Base-by-base conservation (phyloP, 35 echinoderm and acorn worm species). In the Holothuria glaberrima region DNA sequence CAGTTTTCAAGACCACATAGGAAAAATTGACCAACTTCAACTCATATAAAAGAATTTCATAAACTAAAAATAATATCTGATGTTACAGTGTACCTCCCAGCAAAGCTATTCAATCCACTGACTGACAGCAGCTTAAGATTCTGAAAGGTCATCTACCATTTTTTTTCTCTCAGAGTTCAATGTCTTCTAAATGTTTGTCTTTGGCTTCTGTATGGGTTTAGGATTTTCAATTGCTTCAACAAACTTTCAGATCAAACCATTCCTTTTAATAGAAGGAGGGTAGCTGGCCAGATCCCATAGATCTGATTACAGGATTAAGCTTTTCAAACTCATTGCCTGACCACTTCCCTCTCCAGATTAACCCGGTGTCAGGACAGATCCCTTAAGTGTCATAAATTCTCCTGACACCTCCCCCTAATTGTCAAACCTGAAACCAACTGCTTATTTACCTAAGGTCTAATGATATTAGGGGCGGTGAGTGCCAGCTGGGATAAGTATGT, bases 161-260 rank as follows among this genome's bases (percentile, higher is more conserved):
- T 48, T 48, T 52, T 48, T 48, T 48, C 14, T 52, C 36, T 25
- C 50, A 78, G 41, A 78, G 74, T 78, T 78, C 74, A 78, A 78
- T 78, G 74, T 48, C 74, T 78, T 78, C 74, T 78, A 48, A 78
- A 78, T 78, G 41, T 78, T 78, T 78, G 74, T 78, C 20, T 48
- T 78, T 16, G 50, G n/a, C 24, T 41, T 19, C 14, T 78, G 74
- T 78, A 38, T 78, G 41, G 74, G 21, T 78, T 48, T 35, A 78
- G 50, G 21, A 78, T 78, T 48, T 78, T 27, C 74, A 50, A 78
- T 78, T 28, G 38, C 25, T 25, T 78, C 50, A 21, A 48, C 16
- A 48, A 22, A 78, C 35, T 48, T 78, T 14, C 19, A 32, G 41
- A 4, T 41, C 71, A 34, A 19, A 16, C 21, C 25, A 12, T 52